Conservation (phyloP, 2,888 invertebrate genomes). For the Patella caerulea region DNA sequence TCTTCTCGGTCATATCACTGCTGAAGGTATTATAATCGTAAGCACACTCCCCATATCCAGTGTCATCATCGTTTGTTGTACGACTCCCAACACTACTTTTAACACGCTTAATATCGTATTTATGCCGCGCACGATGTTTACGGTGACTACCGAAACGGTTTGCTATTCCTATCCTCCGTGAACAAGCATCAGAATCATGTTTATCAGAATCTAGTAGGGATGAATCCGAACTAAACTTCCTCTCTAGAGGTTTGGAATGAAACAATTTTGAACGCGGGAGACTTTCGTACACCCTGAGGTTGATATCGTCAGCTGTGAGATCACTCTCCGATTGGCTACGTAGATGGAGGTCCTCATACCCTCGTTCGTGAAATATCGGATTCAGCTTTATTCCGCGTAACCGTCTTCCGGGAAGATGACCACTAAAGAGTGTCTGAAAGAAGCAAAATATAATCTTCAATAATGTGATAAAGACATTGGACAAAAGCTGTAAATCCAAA, state of each 20-base stretch:
- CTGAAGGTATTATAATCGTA: slow-evolving; percentile 6
- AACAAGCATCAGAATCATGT: neutral
- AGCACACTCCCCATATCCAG: neutral
- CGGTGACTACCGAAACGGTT: slow-evolving; percentile 1
- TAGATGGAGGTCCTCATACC: slow-evolving; percentile 8
- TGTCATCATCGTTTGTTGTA: slow-evolving; percentile 8
- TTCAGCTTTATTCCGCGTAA: slow-evolving; percentile 55
- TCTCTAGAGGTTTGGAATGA: neutral
- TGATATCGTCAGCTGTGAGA: slow-evolving; percentile 29
- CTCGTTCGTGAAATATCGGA: slow-evolving; percentile 52
- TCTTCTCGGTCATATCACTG: neutral
- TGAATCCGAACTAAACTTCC: slow-evolving; percentile 1
- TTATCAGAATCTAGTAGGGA: neutral
- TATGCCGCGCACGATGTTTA: slow-evolving; percentile 1
- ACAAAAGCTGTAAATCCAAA: no score
- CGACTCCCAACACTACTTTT: neutral
- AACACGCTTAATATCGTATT: neutral
- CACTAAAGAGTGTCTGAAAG: slow-evolving; percentile 57
- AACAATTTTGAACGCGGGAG: slow-evolving; percentile 25
- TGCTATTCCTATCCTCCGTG: neutral
- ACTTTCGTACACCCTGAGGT: slow-evolving; percentile 41
- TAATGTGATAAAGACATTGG: no score
- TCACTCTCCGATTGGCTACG: slow-evolving; percentile 32
- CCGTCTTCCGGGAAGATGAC: slow-evolving; percentile 48
- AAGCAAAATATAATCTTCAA: neutral